phyloP scores from a whole-genome alignment of 1,140 invertebrate species.

The Apolygus lucorum region DNA sequence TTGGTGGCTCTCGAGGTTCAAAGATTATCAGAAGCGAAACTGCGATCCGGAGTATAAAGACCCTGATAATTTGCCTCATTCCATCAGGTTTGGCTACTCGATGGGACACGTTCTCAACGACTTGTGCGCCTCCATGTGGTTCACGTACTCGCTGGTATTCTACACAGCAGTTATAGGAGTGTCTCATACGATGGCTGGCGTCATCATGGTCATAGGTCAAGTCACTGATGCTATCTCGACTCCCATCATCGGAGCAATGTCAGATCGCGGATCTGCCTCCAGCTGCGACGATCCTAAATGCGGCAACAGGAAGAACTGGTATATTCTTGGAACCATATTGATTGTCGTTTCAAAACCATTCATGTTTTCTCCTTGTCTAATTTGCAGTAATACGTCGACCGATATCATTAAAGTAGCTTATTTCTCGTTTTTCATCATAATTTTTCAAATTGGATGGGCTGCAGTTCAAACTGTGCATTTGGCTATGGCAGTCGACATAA shows the following conservation, averaged over 20 bases:
- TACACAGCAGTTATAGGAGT: slow-evolving; percentile 78
- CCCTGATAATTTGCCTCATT: neutral
- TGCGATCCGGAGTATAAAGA: neutral
- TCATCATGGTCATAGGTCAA: slow-evolving; percentile 75
- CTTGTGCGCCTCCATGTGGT: slow-evolving; percentile 94
- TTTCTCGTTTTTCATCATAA: slow-evolving; percentile 78
- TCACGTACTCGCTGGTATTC: slow-evolving; percentile 89
- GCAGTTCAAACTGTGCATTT: slow-evolving; percentile 90
- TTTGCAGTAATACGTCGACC: slow-evolving; percentile 51
- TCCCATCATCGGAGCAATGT: slow-evolving; percentile 80
- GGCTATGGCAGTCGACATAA: slow-evolving; percentile 65
- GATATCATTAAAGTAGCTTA: slow-evolving; percentile 74
- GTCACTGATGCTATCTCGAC: slow-evolving; percentile 82
- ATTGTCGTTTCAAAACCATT: slow-evolving; percentile 79
- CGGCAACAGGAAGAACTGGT: slow-evolving; percentile 84
- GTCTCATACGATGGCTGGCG: slow-evolving; percentile 61
- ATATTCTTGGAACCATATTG: slow-evolving; percentile 77
- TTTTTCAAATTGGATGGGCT: slow-evolving; percentile 97
- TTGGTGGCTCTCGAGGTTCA: neutral
- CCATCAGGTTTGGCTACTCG: slow-evolving; percentile 44
- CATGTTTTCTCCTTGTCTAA: slow-evolving; percentile 74
- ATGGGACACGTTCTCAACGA: slow-evolving; percentile 89
- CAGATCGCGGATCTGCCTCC: slow-evolving; percentile 61
- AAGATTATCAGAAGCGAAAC: neutral
- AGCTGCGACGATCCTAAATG: slow-evolving; percentile 52